Evolutionary conservation across 30 jellyfish, hydroid and myxozoan species (phyloP), one percentile per base, ranked within the genome.

Genomic region (Rhopilema esculentum): DNA sequence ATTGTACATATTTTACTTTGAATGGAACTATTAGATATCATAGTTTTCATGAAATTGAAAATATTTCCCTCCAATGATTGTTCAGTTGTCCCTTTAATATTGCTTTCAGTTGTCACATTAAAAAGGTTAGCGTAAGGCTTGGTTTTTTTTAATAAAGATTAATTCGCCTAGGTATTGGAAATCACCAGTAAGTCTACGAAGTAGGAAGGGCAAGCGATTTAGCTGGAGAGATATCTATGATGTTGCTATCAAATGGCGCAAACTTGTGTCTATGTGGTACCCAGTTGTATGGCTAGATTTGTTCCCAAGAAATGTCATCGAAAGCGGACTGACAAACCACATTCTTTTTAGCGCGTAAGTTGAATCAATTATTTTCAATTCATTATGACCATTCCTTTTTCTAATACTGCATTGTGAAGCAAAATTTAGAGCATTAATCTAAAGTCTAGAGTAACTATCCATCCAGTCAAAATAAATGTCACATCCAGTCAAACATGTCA

Each of bases 231-330:
- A 96, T 79, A 84, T 96, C 27, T 82, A 86, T 69, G 97, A 96
- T 76, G 97, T 91, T 24, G 97, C 93, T 24, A 95, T 90, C 21
- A 91, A 79, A 69, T 96, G 99, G 99, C 96, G 97, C 53, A 96
- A 96, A 79, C 87, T 96, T 21, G 98, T 91, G 20, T 96, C 99
- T 16, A 87, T 96, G 97, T 98, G 97, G 90, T 93, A 89, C 69
- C 99, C 99, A 21, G 98, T 90, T n/a, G 80, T 96, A 0, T 96
- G 99, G 99, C 80, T 96, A 20, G 97, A 91, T 90, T 67, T 80
- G 64, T 83, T 96, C 40, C 99, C 99, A 16, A 91, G 91, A 71
- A 93, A 91, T 57, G 91, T 90, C 28, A 77, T 91, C 0, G 97
- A 91, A 20, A 84, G 91, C 53, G 99, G 99, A 19, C 79, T 96